Evolutionary conservation across 2,113 vertebrate species (phyloP).

Genomic region (Lampris megalopsis): DNA sequence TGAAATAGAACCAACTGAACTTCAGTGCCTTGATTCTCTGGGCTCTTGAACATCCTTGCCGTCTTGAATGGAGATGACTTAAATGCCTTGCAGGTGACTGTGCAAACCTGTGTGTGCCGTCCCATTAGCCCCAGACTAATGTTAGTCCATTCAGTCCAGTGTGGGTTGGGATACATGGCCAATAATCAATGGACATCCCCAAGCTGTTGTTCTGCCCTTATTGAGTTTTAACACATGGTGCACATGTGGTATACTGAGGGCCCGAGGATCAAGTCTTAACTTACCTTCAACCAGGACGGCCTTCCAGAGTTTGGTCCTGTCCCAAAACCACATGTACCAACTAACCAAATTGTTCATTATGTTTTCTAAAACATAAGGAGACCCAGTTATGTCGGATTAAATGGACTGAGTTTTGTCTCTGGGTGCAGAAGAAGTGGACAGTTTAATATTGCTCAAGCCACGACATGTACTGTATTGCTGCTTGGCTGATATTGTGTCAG

Average conservation of each 20-base stretch:
- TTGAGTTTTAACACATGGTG: conserved; percentile 13
- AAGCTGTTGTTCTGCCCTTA: conserved; percentile 7
- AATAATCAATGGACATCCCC: conserved; percentile 23
- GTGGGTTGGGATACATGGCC: conserved; percentile 8
- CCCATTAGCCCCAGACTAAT: background rate
- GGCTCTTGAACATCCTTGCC: conserved; percentile 18
- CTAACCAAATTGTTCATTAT: too few species aligned
- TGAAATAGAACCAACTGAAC: too few species aligned
- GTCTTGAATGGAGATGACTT: background rate
- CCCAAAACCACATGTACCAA: too few species aligned
- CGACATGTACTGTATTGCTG: too few species aligned
- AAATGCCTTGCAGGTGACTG: conserved; percentile 10
- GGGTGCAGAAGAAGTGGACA: too few species aligned
- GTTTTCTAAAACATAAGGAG: too few species aligned
- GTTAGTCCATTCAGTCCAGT: conserved; percentile 5
- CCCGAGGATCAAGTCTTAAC: too few species aligned
- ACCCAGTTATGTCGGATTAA: too few species aligned
- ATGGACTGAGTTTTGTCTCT: too few species aligned
- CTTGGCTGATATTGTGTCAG: too few species aligned
- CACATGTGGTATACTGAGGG: background rate
- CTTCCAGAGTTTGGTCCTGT: background rate
- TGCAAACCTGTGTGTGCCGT: background rate
- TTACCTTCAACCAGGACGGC: too few species aligned
- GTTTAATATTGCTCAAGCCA: too few species aligned
- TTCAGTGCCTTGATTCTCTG: background rate